Percentiles rank a stretch among this genome's conserved stretches.
phyloP scores from a whole-genome alignment of 1,140 invertebrate genomes.

The Orchestia grillus region DNA sequence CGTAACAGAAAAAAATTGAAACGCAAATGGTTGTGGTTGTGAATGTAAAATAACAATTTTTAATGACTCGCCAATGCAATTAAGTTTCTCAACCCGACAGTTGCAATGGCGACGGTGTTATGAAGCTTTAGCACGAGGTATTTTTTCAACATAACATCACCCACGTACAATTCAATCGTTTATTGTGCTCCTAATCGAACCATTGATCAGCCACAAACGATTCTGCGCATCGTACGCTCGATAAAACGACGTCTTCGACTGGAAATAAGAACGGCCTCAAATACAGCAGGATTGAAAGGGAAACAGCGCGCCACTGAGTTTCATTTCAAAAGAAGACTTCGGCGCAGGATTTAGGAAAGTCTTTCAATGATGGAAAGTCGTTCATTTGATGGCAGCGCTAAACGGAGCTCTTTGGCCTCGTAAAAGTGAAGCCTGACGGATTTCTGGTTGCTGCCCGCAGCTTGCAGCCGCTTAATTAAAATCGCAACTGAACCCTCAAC shows the following conservation, averaged over 20 bases:
- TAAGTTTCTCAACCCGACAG: too few relatives aligned
- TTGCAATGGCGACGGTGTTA: too few relatives aligned
- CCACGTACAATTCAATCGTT: too few relatives aligned
- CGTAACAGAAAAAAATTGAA: too few relatives aligned
- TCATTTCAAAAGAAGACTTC: background rate
- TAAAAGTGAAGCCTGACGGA: background rate
- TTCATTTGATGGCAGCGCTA: background rate
- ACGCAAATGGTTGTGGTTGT: too few relatives aligned
- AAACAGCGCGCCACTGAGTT: background rate
- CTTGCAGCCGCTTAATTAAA: background rate
- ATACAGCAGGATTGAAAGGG: background rate
- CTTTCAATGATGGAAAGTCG: background rate
- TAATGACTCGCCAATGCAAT: too few relatives aligned
- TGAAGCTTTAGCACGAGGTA: too few relatives aligned
- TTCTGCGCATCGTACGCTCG: too few relatives aligned
- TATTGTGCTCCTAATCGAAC: too few relatives aligned
- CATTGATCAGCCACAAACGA: too few relatives aligned
- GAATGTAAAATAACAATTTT: too few relatives aligned
- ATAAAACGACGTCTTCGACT: background rate
- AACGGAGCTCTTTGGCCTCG: background rate
- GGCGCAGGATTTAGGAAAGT: background rate
- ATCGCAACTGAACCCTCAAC: background rate
- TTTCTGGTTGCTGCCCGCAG: background rate
- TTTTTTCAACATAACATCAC: too few relatives aligned
- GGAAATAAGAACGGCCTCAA: background rate